Base-by-base conservation (phyloP, 1,140 invertebrate species). In the Panagrolaimus sp. region DNA sequence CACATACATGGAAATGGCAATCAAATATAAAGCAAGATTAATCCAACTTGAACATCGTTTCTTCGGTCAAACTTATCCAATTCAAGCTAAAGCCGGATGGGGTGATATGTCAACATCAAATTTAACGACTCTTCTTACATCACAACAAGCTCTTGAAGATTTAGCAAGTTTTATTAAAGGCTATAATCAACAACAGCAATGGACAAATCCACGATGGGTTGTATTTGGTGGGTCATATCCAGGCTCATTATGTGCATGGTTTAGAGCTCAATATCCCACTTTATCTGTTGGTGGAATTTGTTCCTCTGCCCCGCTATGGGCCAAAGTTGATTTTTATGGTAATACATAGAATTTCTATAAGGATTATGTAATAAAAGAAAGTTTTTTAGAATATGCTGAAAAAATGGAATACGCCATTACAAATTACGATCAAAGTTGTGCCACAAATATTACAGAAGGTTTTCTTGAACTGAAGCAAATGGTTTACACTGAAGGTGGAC, bases 171-270 rank as follows among this genome's bases (percentile, higher is more conserved):
- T 95, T 78, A 90, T 92, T 38, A 75, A 82, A 62, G 86, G 83
- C 53, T 90, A 90, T 86, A 89, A 88, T 75, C 0, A 27, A 4
- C 82, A 88, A 73, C 88, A 89, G 68, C 87, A 88, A 38, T 83
- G 92, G 9, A 63, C 69, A 44, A 80, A 85, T 23, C 87, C 87
- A 20, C 92, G 91, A 85, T 93, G 91, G 90, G 89, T 96, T 69
- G 88, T 88, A 2, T 93, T 95, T 84, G 92, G 92, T 42, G 92
- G 92, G 1, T 93, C 91, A 0, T 96, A 96, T 84, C 89, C 92
- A 3, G 93, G 92, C 42, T 78, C 46, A 4, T 84, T 95, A 47
- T 91, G 91, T 14, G 91, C 92, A 7, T 95, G 92, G 92, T 86
- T 91, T 61, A 85, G 92, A 65, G 81, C 89, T 7, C 94, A 94